Conservation (phyloP, 2,113 vertebrate genomes). For the Leucosticte australis region DNA sequence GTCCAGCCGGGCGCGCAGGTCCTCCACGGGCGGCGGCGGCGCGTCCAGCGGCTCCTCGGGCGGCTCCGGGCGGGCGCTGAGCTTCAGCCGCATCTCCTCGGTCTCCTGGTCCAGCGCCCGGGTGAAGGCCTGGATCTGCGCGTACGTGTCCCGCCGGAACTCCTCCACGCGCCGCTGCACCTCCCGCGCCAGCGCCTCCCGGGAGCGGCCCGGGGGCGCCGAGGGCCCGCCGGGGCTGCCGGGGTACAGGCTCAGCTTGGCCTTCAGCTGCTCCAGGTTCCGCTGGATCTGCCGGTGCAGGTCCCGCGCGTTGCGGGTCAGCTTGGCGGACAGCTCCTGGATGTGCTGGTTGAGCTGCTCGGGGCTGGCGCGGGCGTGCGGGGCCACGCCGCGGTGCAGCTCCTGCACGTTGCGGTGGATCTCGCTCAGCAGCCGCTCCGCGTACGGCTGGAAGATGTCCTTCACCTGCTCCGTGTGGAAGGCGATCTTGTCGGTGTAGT, state of each 20-base stretch:
- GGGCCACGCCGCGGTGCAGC: slow-evolving; percentile 68
- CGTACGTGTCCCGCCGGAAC: slow-evolving; percentile 77
- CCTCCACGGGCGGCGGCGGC: slow-evolving; percentile 61
- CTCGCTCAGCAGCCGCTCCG: slow-evolving; percentile 64
- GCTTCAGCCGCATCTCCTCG: slow-evolving; percentile 70
- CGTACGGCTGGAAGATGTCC: slow-evolving; percentile 50
- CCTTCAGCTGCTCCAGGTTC: slow-evolving; percentile 77
- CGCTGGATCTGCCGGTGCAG: slow-evolving; percentile 77
- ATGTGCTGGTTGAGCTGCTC: slow-evolving; percentile 69
- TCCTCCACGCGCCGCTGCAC: slow-evolving; percentile 71
- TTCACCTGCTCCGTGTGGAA: slow-evolving; percentile 66
- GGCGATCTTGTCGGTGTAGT: slow-evolving; percentile 48
- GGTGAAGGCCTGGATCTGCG: slow-evolving; percentile 76
- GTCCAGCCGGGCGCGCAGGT: slow-evolving; percentile 78
- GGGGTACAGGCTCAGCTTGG: slow-evolving; percentile 35
- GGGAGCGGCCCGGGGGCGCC: neutral
- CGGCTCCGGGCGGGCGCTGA: neutral
- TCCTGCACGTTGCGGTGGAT: slow-evolving; percentile 69
- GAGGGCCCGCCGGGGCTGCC: neutral
- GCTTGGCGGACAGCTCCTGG: slow-evolving; percentile 71
- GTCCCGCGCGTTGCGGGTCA: slow-evolving; percentile 73
- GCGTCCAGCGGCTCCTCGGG: neutral
- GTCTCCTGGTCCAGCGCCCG: slow-evolving; percentile 76
- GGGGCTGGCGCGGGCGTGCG: slow-evolving; percentile 56
- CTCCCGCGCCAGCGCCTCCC: slow-evolving; percentile 44